Conservation (phyloP, 2,797 vertebrate species). For the Sebastes umbrosus region DNA sequence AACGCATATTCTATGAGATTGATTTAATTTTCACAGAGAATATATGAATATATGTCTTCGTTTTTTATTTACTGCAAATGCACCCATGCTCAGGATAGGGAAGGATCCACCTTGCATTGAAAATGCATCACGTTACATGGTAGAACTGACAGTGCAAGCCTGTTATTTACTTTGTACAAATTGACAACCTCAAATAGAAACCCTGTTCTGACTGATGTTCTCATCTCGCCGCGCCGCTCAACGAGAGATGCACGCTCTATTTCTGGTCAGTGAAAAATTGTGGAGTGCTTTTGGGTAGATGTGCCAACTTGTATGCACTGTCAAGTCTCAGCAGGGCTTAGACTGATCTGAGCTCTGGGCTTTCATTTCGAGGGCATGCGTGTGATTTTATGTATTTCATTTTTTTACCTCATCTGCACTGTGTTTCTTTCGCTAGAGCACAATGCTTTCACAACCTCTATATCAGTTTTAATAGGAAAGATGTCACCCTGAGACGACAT, state of each 20-base stretch:
- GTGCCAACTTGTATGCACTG: conserved; percentile 36
- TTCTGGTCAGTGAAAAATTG: conserved; percentile 48
- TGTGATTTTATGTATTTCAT: conserved; percentile 16
- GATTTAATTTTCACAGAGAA: neutral
- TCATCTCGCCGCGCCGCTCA: conserved; percentile 42
- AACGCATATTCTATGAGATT: neutral
- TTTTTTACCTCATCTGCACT: conserved; percentile 16
- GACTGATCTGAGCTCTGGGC: conserved; percentile 35
- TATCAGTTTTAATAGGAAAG: conserved; percentile 14
- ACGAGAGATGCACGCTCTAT: conserved; percentile 30
- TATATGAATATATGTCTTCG: neutral
- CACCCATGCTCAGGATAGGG: neutral
- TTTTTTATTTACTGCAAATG: neutral
- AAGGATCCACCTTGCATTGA: neutral
- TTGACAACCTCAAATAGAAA: conserved; percentile 55
- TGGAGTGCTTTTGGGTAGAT: conserved; percentile 38
- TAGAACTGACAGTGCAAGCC: neutral
- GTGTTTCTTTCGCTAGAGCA: neutral
- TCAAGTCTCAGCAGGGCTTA: conserved; percentile 34
- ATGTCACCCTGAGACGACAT: conserved; percentile 1
- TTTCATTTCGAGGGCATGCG: conserved; percentile 38
- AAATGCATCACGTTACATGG: conserved; percentile 16
- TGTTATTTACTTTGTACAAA: conserved; percentile 58
- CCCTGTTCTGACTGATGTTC: conserved; percentile 54
- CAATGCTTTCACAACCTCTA: conserved; percentile 3